Evolutionary conservation across 2,888 invertebrate species (phyloP).

Genomic region (Drosophila meridiana): DNA sequence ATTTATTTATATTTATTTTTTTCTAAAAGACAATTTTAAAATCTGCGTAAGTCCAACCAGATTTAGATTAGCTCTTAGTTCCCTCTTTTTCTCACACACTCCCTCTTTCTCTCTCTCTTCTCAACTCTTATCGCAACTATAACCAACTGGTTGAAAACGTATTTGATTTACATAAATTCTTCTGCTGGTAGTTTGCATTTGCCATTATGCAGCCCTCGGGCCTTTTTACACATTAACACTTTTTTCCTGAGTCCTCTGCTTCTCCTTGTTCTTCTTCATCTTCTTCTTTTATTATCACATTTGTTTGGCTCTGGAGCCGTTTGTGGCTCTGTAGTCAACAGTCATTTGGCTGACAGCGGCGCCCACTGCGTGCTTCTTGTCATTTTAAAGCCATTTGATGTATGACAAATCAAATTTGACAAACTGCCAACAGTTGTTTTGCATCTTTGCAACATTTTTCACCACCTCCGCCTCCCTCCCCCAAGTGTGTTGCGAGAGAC

Average conservation of each 20-base stretch:
- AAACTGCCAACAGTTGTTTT: conserved; percentile 81
- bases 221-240: conserved; percentile 52
- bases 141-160: neutral
- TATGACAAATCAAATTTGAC: conserved; percentile 81
- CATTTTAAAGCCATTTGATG: conserved; percentile 80
- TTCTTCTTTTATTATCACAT: conserved; percentile 15
- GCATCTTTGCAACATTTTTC: conserved; percentile 79
- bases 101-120: neutral
- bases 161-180: conserved; percentile 28
- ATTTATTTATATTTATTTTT: neutral
- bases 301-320: conserved; percentile 18
- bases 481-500: conserved; percentile 30
- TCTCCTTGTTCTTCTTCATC: neutral
- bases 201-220: conserved; percentile 21
- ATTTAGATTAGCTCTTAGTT: neutral
- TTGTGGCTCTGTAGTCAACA: neutral
- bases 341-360: conserved; percentile 47
- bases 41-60: neutral
- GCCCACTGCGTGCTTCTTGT: conserved; percentile 55
- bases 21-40: neutral
- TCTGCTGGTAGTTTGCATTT: conserved; percentile 5
- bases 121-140: neutral
- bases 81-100: too few relatives aligned
- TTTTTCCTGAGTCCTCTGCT: neutral
- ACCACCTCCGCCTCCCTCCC: conserved; percentile 39